Conservation (phyloP, 2,888 invertebrate species). For the Caenorhabditis afra region DNA sequence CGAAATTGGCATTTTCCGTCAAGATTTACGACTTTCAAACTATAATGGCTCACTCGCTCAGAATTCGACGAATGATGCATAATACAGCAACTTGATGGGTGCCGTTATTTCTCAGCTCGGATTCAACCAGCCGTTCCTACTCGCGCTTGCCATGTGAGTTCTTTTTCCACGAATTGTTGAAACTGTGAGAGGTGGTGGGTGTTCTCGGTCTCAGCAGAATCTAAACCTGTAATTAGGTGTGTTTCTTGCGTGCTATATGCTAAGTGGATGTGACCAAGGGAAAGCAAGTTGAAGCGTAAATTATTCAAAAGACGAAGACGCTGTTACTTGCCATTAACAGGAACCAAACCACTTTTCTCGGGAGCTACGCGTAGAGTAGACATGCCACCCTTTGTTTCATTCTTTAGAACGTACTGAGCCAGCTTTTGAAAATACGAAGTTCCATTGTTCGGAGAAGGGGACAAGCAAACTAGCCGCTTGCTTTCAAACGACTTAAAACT, state of each 20-base stretch:
- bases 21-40: conserved; percentile 39
- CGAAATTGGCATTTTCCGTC: conserved; percentile 6
- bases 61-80: conserved; percentile 47
- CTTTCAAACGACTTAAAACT: neutral
- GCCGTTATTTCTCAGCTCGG: conserved; percentile 69
- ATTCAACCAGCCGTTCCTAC: conserved; percentile 70
- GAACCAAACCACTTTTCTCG: conserved; percentile 9
- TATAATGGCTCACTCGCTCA: conserved; percentile 26
- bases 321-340: neutral
- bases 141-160: conserved; percentile 66
- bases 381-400: too few species aligned
- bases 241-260: neutral
- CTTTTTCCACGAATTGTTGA: neutral
- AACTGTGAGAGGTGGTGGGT: too few species aligned
- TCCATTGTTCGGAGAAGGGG: neutral
- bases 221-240: conserved; percentile 1
- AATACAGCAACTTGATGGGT: conserved; percentile 63
- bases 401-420: too few species aligned
- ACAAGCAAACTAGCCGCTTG: neutral
- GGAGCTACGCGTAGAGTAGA: neutral
- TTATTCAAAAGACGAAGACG: conserved; percentile 24
- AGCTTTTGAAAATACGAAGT: neutral
- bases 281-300: conserved; percentile 31
- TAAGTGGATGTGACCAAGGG: neutral
- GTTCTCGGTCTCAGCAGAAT: too few species aligned